These are phyloP conservation scores for Callimorpha dominula DNA, from an alignment of 2,888 invertebrate genomes.

Conservation along the genomic window DNA sequence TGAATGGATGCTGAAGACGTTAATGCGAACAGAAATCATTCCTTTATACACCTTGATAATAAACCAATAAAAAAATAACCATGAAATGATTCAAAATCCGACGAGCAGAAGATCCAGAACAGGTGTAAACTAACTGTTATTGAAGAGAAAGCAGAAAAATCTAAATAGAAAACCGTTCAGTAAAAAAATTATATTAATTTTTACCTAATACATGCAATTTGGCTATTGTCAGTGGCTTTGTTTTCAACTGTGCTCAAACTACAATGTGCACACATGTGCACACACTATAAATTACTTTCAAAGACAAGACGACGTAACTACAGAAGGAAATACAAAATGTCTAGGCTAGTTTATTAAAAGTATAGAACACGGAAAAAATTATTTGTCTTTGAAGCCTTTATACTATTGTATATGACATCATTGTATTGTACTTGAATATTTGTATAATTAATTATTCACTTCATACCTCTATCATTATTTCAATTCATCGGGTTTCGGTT, in stretches of 20 bases:
- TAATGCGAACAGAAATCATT: background rate
- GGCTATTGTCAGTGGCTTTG: background rate
- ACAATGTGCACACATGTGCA: too few relatives aligned
- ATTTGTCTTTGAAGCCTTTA: background rate
- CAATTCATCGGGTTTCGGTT: background rate
- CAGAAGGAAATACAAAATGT: background rate
- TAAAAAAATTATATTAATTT: background rate
- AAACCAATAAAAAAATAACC: too few relatives aligned
- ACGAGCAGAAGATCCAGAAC: background rate
- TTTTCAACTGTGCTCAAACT: background rate
- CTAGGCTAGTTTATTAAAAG: background rate
- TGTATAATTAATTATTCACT: background rate
- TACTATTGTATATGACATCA: background rate
- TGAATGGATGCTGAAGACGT: background rate
- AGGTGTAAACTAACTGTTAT: background rate
- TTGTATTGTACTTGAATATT: background rate
- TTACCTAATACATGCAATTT: background rate
- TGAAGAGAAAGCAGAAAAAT: background rate
- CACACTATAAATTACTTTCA: background rate
- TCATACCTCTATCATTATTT: background rate
- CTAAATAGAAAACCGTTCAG: background rate
- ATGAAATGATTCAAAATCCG: background rate
- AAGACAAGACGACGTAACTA: background rate
- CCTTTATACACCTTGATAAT: background rate
- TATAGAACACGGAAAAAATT: too few relatives aligned